Percentiles rank a stretch among this genome's conserved stretches.
Conservation (phyloP, 1,140 invertebrate species). For the Camponotus vicinus region DNA sequence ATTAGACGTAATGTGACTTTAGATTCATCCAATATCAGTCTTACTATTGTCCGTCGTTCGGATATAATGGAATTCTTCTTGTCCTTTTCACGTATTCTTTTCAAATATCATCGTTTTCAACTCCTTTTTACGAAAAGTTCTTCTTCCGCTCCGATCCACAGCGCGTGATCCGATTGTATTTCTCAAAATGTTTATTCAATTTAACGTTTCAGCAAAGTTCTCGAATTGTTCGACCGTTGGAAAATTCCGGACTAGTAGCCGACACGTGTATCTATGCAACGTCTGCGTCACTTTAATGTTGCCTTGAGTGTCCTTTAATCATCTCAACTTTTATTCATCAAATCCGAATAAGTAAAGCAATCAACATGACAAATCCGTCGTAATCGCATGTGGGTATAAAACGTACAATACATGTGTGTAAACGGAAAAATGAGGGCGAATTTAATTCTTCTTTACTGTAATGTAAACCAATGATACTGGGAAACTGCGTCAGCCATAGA, state of each 20-base stretch:
- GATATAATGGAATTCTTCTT: not conserved
- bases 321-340: conserved; percentile 30
- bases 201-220: not conserved
- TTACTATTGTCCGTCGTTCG: too few relatives aligned
- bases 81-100: not conserved
- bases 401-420: not conserved
- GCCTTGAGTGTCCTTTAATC: conserved; percentile 31
- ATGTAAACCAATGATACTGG: not conserved
- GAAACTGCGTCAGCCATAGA: not conserved
- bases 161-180: not conserved
- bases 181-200: not conserved
- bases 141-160: not conserved
- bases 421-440: not conserved
- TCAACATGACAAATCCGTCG: conserved; percentile 18
- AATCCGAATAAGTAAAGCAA: conserved; percentile 43
- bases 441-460: conserved; percentile 41
- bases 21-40: not conserved
- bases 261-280: not conserved
- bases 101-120: not conserved
- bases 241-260: conserved; percentile 13
- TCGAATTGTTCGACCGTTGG: not conserved
- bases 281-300: conserved; percentile 29
- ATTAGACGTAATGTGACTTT: not conserved
- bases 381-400: conserved; percentile 19
- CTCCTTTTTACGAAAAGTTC: not conserved